These are phyloP conservation scores for Mesitornis unicolor DNA, from an alignment of 2,113 vertebrate species.

Conservation along the genomic window DNA sequence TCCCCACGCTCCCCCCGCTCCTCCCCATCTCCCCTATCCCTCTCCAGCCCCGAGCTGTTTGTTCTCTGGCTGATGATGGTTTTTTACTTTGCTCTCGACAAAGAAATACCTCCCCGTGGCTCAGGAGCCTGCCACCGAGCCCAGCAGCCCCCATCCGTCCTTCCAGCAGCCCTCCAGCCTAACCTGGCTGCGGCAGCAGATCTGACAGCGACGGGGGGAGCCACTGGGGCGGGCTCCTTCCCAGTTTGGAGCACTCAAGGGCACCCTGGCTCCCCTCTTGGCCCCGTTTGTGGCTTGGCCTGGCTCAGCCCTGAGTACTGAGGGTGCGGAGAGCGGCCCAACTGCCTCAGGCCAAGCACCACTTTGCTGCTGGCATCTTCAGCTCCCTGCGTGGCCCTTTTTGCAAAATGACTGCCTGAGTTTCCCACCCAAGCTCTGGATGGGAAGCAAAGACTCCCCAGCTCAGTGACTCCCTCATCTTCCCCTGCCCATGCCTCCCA, in stretches of 20 bases:
- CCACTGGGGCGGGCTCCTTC: not conserved
- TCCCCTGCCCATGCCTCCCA: not conserved
- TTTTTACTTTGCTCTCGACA: not conserved
- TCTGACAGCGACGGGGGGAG: not conserved
- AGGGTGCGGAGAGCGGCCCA: not conserved
- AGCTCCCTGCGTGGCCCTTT: not conserved
- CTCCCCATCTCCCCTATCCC: not conserved
- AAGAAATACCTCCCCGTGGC: not conserved
- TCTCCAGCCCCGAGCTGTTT: conserved; percentile 37
- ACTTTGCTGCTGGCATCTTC: not conserved
- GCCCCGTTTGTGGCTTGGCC: not conserved
- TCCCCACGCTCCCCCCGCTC: not conserved
- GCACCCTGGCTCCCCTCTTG: not conserved
- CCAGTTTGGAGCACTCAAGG: not conserved
- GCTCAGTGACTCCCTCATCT: not conserved
- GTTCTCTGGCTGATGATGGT: not conserved
- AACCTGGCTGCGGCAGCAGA: rapidly evolving
- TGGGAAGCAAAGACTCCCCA: not conserved
- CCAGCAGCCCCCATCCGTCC: not conserved
- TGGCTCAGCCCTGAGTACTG: not conserved
- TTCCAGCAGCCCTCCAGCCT: not conserved
- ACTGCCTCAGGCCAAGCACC: not conserved
- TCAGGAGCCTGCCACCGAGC: not conserved
- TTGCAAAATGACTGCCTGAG: rapidly evolving
- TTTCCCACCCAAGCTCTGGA: not conserved